Conservation (phyloP, 2,113 vertebrate species). For the Chamaetylas fuelleborni region DNA sequence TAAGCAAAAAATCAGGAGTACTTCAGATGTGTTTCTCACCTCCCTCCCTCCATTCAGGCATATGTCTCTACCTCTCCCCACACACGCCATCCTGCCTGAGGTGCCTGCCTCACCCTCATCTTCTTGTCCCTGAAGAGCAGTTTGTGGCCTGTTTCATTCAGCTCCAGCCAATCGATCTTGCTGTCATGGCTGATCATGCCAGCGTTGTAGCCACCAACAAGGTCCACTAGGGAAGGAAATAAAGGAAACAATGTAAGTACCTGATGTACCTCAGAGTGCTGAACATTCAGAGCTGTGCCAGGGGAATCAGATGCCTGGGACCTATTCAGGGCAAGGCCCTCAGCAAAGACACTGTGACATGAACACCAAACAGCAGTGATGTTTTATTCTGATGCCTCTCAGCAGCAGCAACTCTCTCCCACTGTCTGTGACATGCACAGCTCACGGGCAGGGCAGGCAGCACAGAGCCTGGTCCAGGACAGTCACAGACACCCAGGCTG, state of each 20-base stretch:
- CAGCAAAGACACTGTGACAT: background rate
- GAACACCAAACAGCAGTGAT: background rate
- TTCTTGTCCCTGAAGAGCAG: slow-evolving; percentile 97
- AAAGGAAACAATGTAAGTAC: background rate
- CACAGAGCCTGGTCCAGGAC: background rate
- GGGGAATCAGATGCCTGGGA: background rate
- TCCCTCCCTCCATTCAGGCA: background rate
- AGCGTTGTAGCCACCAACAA: slow-evolving; percentile 81
- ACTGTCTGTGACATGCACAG: background rate
- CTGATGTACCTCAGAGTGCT: background rate
- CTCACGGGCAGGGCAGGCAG: background rate
- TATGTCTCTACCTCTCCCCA: background rate
- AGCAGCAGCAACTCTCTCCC: background rate
- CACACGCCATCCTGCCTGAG: background rate
- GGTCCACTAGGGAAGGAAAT: slow-evolving; percentile 80
- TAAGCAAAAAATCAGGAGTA: background rate
- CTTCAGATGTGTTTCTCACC: background rate
- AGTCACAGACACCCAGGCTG: background rate
- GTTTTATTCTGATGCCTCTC: background rate
- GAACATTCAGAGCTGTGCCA: background rate
- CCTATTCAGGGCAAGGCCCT: background rate
- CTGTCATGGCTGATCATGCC: slow-evolving; percentile 88
- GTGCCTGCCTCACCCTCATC: slow-evolving; percentile 79
- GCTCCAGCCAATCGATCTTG: slow-evolving; percentile 94
- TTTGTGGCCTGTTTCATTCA: slow-evolving; percentile 93